Conservation (phyloP, 2,888 invertebrate species). For the Andrena bicolor region DNA sequence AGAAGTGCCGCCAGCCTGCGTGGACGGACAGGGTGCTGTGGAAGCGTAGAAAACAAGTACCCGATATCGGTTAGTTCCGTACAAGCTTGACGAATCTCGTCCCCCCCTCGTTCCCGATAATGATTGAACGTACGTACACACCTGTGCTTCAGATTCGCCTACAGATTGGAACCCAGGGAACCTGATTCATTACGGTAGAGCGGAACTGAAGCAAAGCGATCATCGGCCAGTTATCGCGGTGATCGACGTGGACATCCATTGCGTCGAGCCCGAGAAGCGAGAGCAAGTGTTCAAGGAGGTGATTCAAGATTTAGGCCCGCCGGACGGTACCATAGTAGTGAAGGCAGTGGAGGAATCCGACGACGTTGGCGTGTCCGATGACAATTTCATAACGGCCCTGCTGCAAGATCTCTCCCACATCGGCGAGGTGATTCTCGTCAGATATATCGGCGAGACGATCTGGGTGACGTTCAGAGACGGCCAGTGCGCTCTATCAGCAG, state of each 20-base stretch:
- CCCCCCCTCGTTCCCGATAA: neutral
- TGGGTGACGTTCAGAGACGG: constrained; percentile 97
- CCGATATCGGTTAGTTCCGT: constrained; percentile 87
- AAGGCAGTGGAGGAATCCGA: constrained; percentile 86
- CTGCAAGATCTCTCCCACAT: constrained; percentile 93
- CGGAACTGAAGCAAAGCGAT: constrained; percentile 98
- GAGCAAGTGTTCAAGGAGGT: constrained; percentile 94
- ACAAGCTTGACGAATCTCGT: neutral
- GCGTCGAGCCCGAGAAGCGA: constrained; percentile 91
- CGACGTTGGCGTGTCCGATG: constrained; percentile 90
- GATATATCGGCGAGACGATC: constrained; percentile 95
- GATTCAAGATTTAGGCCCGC: constrained; percentile 95
- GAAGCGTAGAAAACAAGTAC: constrained; percentile 92
- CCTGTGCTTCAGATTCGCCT: constrained; percentile 75
- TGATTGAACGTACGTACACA: neutral
- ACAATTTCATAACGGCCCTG: constrained; percentile 92
- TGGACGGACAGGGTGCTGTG: constrained; percentile 99
- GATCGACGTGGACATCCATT: constrained; percentile 94
- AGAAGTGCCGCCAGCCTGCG: constrained; percentile 98
- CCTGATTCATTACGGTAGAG: constrained; percentile 95
- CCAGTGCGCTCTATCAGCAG: constrained; percentile 93
- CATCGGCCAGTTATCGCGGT: constrained; percentile 98
- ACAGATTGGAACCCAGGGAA: constrained; percentile 91
- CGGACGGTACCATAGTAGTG: constrained; percentile 97
- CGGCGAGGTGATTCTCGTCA: constrained; percentile 95